Percentiles rank a stretch among this genome's conserved stretches.
These are phyloP conservation scores for Hermaeophaga mercurialis DNA, from an alignment of 2,888 invertebrate genomes.

Conservation along the genomic window DNA sequence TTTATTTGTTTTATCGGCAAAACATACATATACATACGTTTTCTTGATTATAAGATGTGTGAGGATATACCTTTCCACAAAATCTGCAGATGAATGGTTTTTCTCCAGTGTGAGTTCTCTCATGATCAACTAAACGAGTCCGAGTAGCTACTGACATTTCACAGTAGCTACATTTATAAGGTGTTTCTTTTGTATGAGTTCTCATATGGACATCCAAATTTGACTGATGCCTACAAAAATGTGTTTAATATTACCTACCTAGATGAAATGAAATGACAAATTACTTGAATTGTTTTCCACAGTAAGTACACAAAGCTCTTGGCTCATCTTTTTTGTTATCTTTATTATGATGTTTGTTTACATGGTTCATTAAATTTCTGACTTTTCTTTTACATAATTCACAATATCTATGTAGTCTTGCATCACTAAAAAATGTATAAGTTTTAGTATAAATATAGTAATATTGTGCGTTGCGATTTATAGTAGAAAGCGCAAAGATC, in stretches of 20 bases:
- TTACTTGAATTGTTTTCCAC: constrained; percentile 50
- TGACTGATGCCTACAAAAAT: constrained; percentile 30
- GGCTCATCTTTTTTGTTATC: constrained; percentile 21
- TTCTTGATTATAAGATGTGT: too few relatives aligned
- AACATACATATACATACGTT: too few relatives aligned
- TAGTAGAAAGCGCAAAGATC: too few relatives aligned
- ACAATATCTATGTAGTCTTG: constrained; percentile 40
- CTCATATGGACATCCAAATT: constrained; percentile 47
- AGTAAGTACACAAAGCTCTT: constrained; percentile 44
- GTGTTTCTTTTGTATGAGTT: constrained; percentile 49
- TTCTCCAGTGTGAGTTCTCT: constrained; percentile 50
- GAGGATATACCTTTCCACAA: constrained; percentile 51
- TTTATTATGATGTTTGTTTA: constrained; percentile 26
- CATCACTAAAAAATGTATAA: constrained; percentile 21
- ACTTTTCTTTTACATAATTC: constrained; percentile 31
- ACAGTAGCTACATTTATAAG: constrained; percentile 49
- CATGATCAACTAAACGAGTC: constrained; percentile 47
- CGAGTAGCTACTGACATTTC: constrained; percentile 44
- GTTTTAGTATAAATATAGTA: background rate
- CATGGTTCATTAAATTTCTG: constrained; percentile 33
- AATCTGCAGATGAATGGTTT: constrained; percentile 48
- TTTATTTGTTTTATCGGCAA: too few relatives aligned
- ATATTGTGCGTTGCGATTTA: too few relatives aligned
- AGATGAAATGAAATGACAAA: constrained; percentile 15
- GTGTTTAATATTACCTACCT: background rate